Percentiles rank a stretch among this genome's conserved stretches.
Conservation (phyloP, 2,888 invertebrate species). For the Meiosimyza decipiens region DNA sequence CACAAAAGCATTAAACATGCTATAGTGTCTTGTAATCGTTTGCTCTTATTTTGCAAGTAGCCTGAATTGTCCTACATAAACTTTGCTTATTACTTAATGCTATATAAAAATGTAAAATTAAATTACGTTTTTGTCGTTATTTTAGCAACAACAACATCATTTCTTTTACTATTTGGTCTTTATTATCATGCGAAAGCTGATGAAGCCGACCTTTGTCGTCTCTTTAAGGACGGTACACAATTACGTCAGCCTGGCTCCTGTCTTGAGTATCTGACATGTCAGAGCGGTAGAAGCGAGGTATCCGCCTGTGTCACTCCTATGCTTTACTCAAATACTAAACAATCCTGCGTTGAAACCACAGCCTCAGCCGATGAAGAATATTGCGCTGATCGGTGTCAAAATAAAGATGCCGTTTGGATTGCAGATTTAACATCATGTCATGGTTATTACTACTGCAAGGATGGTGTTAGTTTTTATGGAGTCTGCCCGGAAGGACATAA, state of each 20-base stretch:
- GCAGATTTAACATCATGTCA: constrained; percentile 54
- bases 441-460: constrained; percentile 53
- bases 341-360: constrained; percentile 48
- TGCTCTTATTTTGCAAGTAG: no score
- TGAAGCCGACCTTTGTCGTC: constrained; percentile 49
- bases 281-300: constrained; percentile 39
- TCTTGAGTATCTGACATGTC: constrained; percentile 55
- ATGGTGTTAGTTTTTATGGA: constrained; percentile 43
- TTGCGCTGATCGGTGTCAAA: constrained; percentile 55
- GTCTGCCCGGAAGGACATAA: constrained; percentile 46
- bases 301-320: constrained; percentile 43
- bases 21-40: no score
- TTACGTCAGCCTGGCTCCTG: constrained; percentile 58
- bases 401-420: constrained; percentile 47
- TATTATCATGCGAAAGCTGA: constrained; percentile 6
- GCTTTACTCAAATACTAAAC: constrained; percentile 46
- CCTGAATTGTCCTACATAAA: no score
- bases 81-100: no score
- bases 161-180: not conserved
- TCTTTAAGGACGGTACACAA: constrained; percentile 51
- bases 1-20: no score
- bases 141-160: no score
- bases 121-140: no score
- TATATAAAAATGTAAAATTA: no score
- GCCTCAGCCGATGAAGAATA: constrained; percentile 38